Conservation (phyloP, 2,113 vertebrate genomes). For the Pluvianellus socialis region DNA sequence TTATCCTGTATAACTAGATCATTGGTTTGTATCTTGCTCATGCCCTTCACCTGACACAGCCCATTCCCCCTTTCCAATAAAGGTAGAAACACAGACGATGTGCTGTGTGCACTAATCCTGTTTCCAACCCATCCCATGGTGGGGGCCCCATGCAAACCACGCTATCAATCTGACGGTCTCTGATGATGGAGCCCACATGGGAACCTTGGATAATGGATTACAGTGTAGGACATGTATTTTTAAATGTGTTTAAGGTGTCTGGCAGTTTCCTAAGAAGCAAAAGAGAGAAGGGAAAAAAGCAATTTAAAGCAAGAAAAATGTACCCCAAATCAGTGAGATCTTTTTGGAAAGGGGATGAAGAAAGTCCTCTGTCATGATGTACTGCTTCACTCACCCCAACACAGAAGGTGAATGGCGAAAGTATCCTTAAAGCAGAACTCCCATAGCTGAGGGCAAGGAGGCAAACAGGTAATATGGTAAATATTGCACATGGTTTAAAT, state of each 20-base stretch:
- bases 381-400: not conserved
- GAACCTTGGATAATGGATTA: slow-evolving; percentile 33
- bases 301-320: not conserved
- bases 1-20: not conserved
- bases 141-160: not conserved
- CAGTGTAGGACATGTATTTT: slow-evolving; percentile 9
- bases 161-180: slow-evolving; percentile 1
- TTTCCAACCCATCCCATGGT: not conserved
- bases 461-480: not conserved
- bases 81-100: not conserved
- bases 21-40: not conserved
- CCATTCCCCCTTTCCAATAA: not conserved
- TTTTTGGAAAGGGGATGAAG: not conserved
- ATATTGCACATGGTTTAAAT: slow-evolving; percentile 16
- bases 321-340: not conserved
- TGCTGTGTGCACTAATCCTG: not conserved
- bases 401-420: not conserved
- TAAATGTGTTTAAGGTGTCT: slow-evolving; percentile 55
- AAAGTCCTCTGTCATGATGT: not conserved
- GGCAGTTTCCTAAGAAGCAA: not conserved
- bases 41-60: not conserved
- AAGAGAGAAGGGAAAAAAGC: not conserved
- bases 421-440: not conserved
- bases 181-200: slow-evolving; percentile 3
- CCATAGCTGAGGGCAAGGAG: not conserved